These are phyloP conservation scores for Lomographa bimaculata DNA, from an alignment of 2,888 invertebrate genomes.

Conservation along the genomic window DNA sequence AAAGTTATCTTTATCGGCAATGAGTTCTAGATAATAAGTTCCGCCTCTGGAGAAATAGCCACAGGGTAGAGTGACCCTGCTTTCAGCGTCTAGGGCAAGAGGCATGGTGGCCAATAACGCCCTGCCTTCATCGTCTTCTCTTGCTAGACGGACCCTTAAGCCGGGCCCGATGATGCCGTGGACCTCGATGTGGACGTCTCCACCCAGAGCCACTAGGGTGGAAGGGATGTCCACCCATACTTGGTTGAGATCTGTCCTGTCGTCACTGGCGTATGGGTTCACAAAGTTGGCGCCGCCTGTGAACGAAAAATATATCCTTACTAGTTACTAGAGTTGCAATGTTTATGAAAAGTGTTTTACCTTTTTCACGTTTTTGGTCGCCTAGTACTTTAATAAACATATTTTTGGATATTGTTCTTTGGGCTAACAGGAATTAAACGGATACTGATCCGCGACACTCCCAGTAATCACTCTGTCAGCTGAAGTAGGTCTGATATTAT, in stretches of 20 bases:
- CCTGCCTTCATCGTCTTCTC: conserved; percentile 75
- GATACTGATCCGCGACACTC: no score
- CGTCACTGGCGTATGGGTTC: conserved; percentile 68
- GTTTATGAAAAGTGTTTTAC: no score
- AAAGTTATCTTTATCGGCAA: conserved; percentile 62
- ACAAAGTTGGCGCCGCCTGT: conserved; percentile 68
- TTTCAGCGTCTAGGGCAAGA: conserved; percentile 75
- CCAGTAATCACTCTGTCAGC: no score
- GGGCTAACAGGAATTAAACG: no score
- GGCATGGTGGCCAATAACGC: conserved; percentile 71
- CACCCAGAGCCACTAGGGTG: conserved; percentile 90
- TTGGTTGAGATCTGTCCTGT: conserved; percentile 64
- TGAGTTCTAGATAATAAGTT: conserved; percentile 73
- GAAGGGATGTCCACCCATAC: conserved; percentile 88
- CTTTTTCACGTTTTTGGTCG: no score
- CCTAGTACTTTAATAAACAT: no score
- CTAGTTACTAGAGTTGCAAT: no score
- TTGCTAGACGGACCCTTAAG: conserved; percentile 71
- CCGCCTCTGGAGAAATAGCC: conserved; percentile 90
- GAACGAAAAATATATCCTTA: conserved; percentile 19
- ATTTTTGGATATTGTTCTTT: no score
- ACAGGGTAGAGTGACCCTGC: conserved; percentile 85
- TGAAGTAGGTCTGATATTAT: no score
- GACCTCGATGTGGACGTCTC: conserved; percentile 90
- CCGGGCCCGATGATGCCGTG: conserved; percentile 71